phyloP scores from a whole-genome alignment of 2,113 vertebrate genomes.

The Bos javanicus region DNA sequence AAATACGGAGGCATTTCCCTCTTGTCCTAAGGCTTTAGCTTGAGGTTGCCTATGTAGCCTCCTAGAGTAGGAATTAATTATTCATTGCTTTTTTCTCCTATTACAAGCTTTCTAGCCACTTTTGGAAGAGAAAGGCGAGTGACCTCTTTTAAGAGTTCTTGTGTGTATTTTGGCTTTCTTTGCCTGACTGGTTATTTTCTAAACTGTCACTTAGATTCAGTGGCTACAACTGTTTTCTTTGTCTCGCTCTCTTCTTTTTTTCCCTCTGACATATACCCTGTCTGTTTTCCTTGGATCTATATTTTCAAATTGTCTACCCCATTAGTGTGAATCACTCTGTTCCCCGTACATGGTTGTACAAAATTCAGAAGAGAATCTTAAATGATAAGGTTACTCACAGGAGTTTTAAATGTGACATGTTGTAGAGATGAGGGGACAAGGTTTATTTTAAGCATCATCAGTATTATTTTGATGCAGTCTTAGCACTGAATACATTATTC shows the following conservation, averaged over 20 bases:
- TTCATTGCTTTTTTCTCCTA: neutral
- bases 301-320: neutral
- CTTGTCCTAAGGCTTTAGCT: neutral
- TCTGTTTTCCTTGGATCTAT: neutral
- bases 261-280: no score
- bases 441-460: neutral
- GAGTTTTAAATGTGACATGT: neutral
- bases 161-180: neutral
- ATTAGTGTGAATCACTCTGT: neutral
- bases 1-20: neutral
- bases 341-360: neutral
- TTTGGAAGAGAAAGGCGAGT: neutral
- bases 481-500: neutral
- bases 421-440: neutral
- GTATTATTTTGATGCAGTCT: neutral
- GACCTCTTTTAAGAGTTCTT: neutral
- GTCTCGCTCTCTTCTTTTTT: rapidly evolving
- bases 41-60: neutral
- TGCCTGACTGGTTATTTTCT: neutral
- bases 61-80: neutral
- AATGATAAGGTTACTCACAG: neutral
- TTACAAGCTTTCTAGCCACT: neutral
- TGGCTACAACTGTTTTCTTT: neutral
- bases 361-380: neutral
- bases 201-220: neutral